Evolutionary conservation across 2,888 invertebrate species (phyloP), one percentile per base, ranked within the genome.

Genomic region (Alviniconcha strummeri): DNA sequence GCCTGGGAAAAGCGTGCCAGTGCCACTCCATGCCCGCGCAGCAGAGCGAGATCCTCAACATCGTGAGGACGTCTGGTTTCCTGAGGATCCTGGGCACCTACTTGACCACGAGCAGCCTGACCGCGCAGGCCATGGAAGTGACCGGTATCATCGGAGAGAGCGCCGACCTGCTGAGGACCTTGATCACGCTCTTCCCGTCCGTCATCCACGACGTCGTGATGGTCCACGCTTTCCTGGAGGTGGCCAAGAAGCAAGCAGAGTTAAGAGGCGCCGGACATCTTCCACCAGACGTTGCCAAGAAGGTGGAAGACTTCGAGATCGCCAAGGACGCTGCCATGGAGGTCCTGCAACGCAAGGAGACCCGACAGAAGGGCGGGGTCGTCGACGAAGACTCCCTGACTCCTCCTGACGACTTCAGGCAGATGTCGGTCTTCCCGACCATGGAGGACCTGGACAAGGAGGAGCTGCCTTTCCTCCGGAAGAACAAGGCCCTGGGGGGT

Each of bases 401-500:
- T 7, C 93, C 93, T 77, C 95, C 95, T 0, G 93, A 94, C 4
- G 90, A 94, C 86, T 94, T 94, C 87, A 87, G 94, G 15, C 87
- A 90, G 4, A 84, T 94, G 11, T 86, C 92, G 5, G 89, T 94
- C 4, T 86, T 93, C 55, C 94, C 94, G 0, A 90, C 87, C 5
- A 83, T 85, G 6, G 88, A 90, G 55, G 94, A 94, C 81, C 84
- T 88, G 8, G 85, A 95, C 54, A 88, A 91, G 1, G 83, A 85
- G 5, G 88, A 87, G 36, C 84, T 89, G 13, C 93, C 94, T 0
- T 95, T 95, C 90, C 88, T 96, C 52, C 93, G 95, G 19, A 95
- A 95, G 0, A 96, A 96, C 90, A 95, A 96, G 83, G 92, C 95
- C 0, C 92, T 95, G 76, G 96, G 96, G 19, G 94, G 95, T 0